Evolutionary conservation across 1,140 invertebrate genomes (phyloP), one percentile per base, ranked within the genome.

Genomic region (Dreissena polymorpha): DNA sequence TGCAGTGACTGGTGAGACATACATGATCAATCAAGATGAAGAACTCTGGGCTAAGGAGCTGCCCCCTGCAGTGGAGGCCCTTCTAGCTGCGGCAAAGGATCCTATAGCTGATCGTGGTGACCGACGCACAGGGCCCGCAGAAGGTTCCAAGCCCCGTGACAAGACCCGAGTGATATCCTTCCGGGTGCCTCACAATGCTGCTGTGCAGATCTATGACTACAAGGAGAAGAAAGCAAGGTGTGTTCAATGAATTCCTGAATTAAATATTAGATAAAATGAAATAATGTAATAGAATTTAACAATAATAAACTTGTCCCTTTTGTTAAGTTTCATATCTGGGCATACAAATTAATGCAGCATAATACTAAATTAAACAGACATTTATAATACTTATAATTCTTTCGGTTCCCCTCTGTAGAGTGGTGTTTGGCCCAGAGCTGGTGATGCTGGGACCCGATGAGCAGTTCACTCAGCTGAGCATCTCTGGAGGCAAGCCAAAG

Each of bases 371-470:
- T 39, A 39, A n/a, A 39, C 8, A 39, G 39, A 8, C 39, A 39
- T 39, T 39, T 39, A 5, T 39, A 8, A 39, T 39, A 39, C 2
- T 39, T 5, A 39, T 39, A 8, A 39, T 39, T 39, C 8, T 2
- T 8, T 8, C 39, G 39, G 39, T 39, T 39, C 39, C 39, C 39
- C 64, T 21, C 53, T 89, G 27, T 86, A 94, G 94, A 69, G 93
- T 94, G 86, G 87, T 94, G 10, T 94, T 94, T 91, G 94, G 94
- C 29, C 94, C 94, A 18, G 94, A 94, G 76, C 87, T 94, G 75
- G 94, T 94, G 2, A 94, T 94, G 94, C 86, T 94, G 25, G 91
- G 91, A n/a, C 94, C 94, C n/a, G 93, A 94, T 87, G 94, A 94
- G 86, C 93, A 94, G 83, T 94, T 94, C 88, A 94, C 94, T 29